A percentile compares a stretch with the other conserved stretches of the same genome.
Evolutionary conservation across 2,797 vertebrate species (phyloP).

Genomic region (Fundulus diaphanus): DNA sequence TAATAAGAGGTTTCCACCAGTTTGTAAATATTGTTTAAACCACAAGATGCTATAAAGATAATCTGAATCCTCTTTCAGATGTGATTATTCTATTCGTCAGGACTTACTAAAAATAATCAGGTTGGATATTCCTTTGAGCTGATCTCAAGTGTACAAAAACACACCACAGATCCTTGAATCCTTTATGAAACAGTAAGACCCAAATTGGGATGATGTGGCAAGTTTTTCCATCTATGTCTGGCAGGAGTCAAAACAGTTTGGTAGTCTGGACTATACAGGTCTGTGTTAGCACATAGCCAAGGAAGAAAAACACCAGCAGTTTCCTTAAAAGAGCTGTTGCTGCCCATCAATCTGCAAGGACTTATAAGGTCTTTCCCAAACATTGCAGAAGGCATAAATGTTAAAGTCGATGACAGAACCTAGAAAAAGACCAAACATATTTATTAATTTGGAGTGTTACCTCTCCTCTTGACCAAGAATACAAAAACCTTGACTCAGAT

Average conservation of each 20-base stretch:
- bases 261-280: neutral
- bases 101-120: neutral
- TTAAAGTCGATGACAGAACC: neutral
- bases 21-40: neutral
- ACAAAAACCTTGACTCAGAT: neutral
- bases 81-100: neutral
- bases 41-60: neutral
- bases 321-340: neutral
- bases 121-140: neutral
- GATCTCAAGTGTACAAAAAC: neutral
- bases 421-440: neutral
- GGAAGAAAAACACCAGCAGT: neutral
- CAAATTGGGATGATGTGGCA: neutral
- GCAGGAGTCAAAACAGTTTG: neutral
- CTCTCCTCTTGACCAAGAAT: neutral
- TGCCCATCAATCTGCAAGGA: neutral
- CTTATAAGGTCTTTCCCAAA: no score
- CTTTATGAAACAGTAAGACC: neutral
- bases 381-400: neutral
- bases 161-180: neutral
- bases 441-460: neutral
- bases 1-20: neutral
- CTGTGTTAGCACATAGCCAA: neutral
- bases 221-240: neutral
- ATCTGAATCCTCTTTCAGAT: no score